Percentiles rank a stretch among this genome's conserved stretches.
Conservation (phyloP, 2,888 invertebrate genomes). For the Camptogramma bilineatum region DNA sequence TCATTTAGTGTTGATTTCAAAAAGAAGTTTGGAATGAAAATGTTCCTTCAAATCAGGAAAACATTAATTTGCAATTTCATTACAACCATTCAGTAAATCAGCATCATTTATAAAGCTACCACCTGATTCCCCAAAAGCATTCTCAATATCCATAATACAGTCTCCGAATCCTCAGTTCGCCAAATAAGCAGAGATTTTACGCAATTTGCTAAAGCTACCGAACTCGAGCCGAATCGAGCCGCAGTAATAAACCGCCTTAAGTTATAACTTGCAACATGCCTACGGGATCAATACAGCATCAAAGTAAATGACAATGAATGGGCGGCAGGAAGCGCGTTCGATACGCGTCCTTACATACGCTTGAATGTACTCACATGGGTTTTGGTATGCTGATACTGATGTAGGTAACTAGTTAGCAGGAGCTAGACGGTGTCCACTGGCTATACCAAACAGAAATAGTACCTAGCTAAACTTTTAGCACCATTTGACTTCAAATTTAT, state of each 20-base stretch:
- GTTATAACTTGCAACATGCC: conserved; percentile 59
- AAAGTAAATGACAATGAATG: conserved; percentile 76
- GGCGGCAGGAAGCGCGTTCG: conserved; percentile 47
- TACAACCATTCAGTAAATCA: neutral
- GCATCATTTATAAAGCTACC: neutral
- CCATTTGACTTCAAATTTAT: too few relatives aligned
- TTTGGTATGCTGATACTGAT: neutral
- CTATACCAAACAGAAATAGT: neutral
- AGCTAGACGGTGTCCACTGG: neutral
- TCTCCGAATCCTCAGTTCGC: conserved; percentile 17
- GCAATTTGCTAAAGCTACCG: conserved; percentile 23
- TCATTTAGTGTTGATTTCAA: too few relatives aligned
- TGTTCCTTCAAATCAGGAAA: too few relatives aligned
- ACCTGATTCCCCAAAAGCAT: conserved; percentile 14
- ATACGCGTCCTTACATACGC: conserved; percentile 28
- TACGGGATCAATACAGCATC: conserved; percentile 71
- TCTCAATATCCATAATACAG: conserved; percentile 24
- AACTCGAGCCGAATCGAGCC: conserved; percentile 37
- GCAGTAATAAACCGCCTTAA: conserved; percentile 48
- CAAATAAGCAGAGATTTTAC: conserved; percentile 36
- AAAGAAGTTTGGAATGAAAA: too few relatives aligned
- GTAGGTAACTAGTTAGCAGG: neutral
- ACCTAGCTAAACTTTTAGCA: too few relatives aligned
- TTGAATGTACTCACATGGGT: conserved; percentile 6
- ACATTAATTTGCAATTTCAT: too few relatives aligned